Base-by-base conservation (phyloP, 2,113 vertebrate genomes). In the Platysteira castanea region DNA sequence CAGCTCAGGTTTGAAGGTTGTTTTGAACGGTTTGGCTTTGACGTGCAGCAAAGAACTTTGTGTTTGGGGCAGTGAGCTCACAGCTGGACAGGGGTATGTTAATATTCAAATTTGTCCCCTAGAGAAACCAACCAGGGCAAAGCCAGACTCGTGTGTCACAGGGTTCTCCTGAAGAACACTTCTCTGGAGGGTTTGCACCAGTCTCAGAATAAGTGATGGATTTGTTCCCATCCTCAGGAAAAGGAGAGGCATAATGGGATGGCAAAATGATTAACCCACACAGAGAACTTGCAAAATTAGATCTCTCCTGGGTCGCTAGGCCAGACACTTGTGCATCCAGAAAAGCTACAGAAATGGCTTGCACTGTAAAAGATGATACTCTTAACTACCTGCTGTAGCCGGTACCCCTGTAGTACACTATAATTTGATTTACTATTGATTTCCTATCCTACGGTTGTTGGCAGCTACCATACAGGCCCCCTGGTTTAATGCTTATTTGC, bases 401-500 rank as follows among this genome's bases (percentile, higher is more conserved):
- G 31, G 59, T 60, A 35, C 84, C 31, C 11, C 74, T 64, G 19
- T 24, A 59, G 67, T 10, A 39, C 49, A 12, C 57, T 70, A 1
- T 83, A 67, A 86, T 35, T 81, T 65, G 90, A 94, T 84, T 89
- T 80, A 56, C 37, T 74, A 2, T 65, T 18, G 9, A 26, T 87
- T 71, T 88, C 70, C 68, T 92, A 50, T 65, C 60, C 35, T 59
- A 23, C 8, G 13, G 77, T 84, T 94, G 76, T 60, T 95, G 96
- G 90, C 92, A 95, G 84, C 93, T 95, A 70, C 88, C 35, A 50
- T 35, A 61, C 73, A 84, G 93, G 79, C 79, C 77, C 95, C 88
- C 76, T 61, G 16, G 57, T 87, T 95, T 93, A 87, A 69, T 69
- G 44, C 87, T 94, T 79, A 94, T 96, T 95, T 97, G 95, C 94